These are phyloP conservation scores for Elgaria multicarinata DNA, from an alignment of 2,113 vertebrate genomes.

Conservation along the genomic window DNA sequence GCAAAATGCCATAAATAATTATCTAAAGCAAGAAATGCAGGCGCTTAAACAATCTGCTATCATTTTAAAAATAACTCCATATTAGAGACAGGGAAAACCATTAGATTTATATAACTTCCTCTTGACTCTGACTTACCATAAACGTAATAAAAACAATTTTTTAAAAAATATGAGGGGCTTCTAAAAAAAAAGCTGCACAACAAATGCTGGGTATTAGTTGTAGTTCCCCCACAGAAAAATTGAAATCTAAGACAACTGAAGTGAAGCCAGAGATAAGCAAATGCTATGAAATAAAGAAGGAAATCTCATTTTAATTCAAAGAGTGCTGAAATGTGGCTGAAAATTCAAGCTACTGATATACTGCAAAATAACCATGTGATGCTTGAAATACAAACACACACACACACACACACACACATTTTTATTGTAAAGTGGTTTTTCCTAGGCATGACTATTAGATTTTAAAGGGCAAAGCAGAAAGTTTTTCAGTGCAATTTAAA, in stretches of 20 bases:
- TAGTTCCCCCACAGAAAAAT: conserved; percentile 25
- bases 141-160: conserved; percentile 24
- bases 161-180: conserved; percentile 26
- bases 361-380: neutral
- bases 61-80: neutral
- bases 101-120: neutral
- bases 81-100: neutral
- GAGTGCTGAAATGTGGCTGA: neutral
- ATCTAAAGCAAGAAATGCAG: neutral
- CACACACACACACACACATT: too few relatives aligned
- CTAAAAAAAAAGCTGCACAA: conserved; percentile 30
- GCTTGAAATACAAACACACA: too few relatives aligned
- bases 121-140: conserved; percentile 10
- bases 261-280: conserved; percentile 22
- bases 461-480: neutral
- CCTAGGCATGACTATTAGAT: neutral
- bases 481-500: neutral
- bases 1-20: neutral
- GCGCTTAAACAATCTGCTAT: neutral
- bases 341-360: neutral
- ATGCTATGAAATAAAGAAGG: conserved; percentile 5
- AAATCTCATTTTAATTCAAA: neutral
- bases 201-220: conserved; percentile 5
- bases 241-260: conserved; percentile 22
- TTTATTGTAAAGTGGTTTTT: neutral